Percentiles rank a stretch among this genome's conserved stretches.
phyloP scores from a whole-genome alignment of 2,888 invertebrate species.

The Mylabris sibirica region DNA sequence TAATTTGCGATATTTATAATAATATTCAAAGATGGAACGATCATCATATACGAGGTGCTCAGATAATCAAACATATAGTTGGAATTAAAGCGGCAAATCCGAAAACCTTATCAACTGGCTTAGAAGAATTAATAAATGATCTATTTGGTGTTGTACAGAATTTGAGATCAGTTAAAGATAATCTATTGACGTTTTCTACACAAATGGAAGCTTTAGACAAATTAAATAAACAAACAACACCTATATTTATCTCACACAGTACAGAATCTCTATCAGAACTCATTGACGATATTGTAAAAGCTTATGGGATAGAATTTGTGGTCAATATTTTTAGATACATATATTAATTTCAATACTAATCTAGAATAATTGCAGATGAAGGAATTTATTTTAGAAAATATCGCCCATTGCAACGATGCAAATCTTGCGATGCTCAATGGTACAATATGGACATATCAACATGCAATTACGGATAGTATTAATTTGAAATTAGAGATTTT shows the following conservation, averaged over 20 bases:
- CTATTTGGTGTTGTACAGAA: slow-evolving; percentile 47
- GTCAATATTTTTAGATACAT: slow-evolving; percentile 42
- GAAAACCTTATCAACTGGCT: slow-evolving; percentile 38
- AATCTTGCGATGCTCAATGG: slow-evolving; percentile 62
- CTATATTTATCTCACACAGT: slow-evolving; percentile 56
- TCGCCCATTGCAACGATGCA: slow-evolving; percentile 59
- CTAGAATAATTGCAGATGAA: slow-evolving; percentile 49
- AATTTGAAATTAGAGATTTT: slow-evolving; percentile 55
- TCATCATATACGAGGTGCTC: slow-evolving; percentile 60
- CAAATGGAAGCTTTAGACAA: slow-evolving; percentile 55
- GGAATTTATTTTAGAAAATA: slow-evolving; percentile 58
- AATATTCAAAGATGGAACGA: slow-evolving; percentile 65
- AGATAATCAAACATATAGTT: slow-evolving; percentile 59
- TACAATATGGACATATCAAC: slow-evolving; percentile 62
- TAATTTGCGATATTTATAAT: slow-evolving; percentile 65
- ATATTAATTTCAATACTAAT: slow-evolving; percentile 19
- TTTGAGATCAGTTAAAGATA: slow-evolving; percentile 43
- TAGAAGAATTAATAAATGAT: slow-evolving; percentile 44
- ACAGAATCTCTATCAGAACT: slow-evolving; percentile 46
- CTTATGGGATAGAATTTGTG: slow-evolving; percentile 60
- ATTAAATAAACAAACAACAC: slow-evolving; percentile 49
- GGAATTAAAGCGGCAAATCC: slow-evolving; percentile 47
- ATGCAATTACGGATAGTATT: slow-evolving; percentile 54
- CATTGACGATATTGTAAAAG: slow-evolving; percentile 48
- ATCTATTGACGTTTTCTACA: slow-evolving; percentile 45